Evolutionary conservation across 2,113 vertebrate genomes (phyloP), one percentile per base, ranked within the genome.

Genomic region (Phasianus colchicus): DNA sequence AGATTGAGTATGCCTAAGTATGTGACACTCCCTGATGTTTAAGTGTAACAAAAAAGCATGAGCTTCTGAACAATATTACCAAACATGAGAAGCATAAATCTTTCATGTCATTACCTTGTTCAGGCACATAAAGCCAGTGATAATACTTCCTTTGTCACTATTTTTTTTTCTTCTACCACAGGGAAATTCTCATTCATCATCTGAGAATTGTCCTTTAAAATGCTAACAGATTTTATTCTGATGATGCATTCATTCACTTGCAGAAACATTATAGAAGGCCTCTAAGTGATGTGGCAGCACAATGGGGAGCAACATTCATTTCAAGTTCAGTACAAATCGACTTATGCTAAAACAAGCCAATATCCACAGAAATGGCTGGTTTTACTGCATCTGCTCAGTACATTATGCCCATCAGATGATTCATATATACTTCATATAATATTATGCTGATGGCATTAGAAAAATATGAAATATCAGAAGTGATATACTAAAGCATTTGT

Each of bases 101-200:
- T 85, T 93, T 79, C 10, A 29, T 80, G 93, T 89, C 16, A 55
- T 86, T 92, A 34, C 61, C 55, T 88, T 77, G 12, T 86, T 95
- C 74, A 72, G 17, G 20, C 75, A 52, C 71, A 60, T 71, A 89
- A 77, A 21, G 22, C 18, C 52, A 50, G 36, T 52, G 54, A 88
- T 67, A 34, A 55, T 76, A 61, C n/a, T 89, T 67, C 61, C 25
- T 77, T 27, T 71, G 43, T 58, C 45, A 58, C 38, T 70, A 20
- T 7, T 34, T 22, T 48, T 48, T 48, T 48, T 47, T 72, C 38
- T 79, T 74, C 66, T 45, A 1, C 36, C 42, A 50, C 29, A 40
- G 50, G 14, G 32, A 80, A 77, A 77, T 74, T 89, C 42, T 88
- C 42, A 67, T 92, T 83, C 42, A 81, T 71, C 47, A 57, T 71